Base-by-base conservation (phyloP, 2,113 vertebrate genomes). In the Trogon melanurus region DNA sequence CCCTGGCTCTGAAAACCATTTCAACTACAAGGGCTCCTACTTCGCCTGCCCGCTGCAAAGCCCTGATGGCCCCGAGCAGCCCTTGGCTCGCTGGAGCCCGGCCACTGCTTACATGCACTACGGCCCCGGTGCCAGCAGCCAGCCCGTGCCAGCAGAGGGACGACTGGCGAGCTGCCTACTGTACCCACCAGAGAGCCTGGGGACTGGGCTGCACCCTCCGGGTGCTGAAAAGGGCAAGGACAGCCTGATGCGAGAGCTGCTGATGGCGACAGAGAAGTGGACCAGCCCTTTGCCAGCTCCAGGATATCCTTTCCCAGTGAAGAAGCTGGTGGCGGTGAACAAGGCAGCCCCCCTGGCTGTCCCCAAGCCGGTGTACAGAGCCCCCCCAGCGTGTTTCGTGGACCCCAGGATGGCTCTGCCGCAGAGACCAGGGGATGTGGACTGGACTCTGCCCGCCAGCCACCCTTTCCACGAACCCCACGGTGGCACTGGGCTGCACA, bases 331-430 rank as follows among this genome's bases (percentile, higher is more conserved):
- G 34, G 54, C 51, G 18, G 44, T 95, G 36, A 96, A 86, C 84
- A 98, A 97, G 85, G 81, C 60, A 6, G 34, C 96, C 34, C 96
- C 97, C 14, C 64, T 99, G 72, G 98, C 98, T 0, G 94, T 98
- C 19, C 99, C 99, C 69, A 99, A 97, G 71, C 98, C 99, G 0
- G 73, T 99, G 67, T 99, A 99, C 12, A 95, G 98, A 79, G 98
- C 96, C 45, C 98, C 97, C 0, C 8, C 36, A 36, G 79, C 97
- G 15, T 98, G 98, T 92, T 99, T 98, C 32, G 13, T 95, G 54
- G 97, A 98, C 47, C 91, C 98, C 45, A 95, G 97, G 47, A 86
- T 94, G 21, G 86, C 97, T 30, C 98, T 98, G 14, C 82, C 94
- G 3, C 98, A 96, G 90, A 78, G 81, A 36, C 70, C 96, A 0